A percentile compares a stretch with the other conserved stretches of the same genome.
phyloP scores from a whole-genome alignment of 2,888 invertebrate genomes.

The Alentia gelatinosa region DNA sequence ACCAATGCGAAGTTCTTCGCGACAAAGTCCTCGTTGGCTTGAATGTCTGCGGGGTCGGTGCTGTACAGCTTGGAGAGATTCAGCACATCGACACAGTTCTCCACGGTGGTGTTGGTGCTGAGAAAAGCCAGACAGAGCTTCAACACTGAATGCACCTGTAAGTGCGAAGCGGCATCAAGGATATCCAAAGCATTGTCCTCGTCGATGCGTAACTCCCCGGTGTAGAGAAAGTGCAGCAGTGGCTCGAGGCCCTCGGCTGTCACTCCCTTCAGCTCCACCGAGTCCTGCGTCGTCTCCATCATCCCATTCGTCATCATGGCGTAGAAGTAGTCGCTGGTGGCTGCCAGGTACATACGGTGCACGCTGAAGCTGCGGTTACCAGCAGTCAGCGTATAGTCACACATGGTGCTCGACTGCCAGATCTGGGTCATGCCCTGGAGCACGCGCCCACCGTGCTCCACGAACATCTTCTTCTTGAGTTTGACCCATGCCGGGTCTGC shows the following conservation, averaged over 20 bases:
- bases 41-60: background rate
- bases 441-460: constrained; percentile 5
- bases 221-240: constrained; percentile 75
- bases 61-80: constrained; percentile 34
- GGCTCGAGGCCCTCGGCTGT: constrained; percentile 68
- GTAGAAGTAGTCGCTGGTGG: constrained; percentile 77
- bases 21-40: background rate
- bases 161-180: constrained; percentile 75
- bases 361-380: constrained; percentile 61
- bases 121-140: constrained; percentile 76
- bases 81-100: constrained; percentile 65
- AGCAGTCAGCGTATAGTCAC: constrained; percentile 27
- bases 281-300: constrained; percentile 76
- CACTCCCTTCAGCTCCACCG: constrained; percentile 74
- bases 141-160: constrained; percentile 73
- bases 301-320: constrained; percentile 76
- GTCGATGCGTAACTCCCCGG: constrained; percentile 73
- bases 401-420: background rate
- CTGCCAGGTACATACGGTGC: constrained; percentile 75
- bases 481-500: background rate
- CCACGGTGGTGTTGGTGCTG: constrained; percentile 75
- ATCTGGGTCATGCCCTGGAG: constrained; percentile 29
- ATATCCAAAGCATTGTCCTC: constrained; percentile 75
- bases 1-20: background rate
- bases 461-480: background rate